Evolutionary conservation across 64 coral and sea anemone genomes (phyloP), one percentile per base, ranked within the genome.

Genomic region (Hydrozoanthus tunicans): DNA sequence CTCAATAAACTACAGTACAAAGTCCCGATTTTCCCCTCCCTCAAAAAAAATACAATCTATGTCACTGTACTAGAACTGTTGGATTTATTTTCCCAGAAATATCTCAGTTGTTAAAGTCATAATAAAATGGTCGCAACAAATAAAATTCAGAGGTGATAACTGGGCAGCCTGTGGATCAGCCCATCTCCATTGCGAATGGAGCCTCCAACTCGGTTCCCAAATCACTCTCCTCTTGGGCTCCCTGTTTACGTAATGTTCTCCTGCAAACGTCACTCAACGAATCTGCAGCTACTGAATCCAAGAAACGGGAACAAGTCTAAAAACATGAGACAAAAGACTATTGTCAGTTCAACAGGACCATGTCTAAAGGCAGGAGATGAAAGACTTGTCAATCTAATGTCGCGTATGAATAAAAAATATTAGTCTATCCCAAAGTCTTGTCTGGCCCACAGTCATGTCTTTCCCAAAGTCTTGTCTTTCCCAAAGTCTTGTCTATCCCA

Each of bases 241-340:
- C 95, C 70, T 91, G 90, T 70, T 91, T 89, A 20, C 92, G 92
- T 69, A 96, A 79, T 53, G 95, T 89, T 89, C 79, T 88, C 24
- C 92, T 93, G 14, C 92, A 91, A 4, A 96, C 62, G 56, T 96
- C 95, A 15, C 89, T 91, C 20, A 96, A 79, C 58, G 76, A 77
- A 23, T 96, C 95, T 3, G 95, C 89, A 3, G 81, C 88, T 17
- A 59, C 86, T 53, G 78, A 86, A 76, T 96, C 95, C 78, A 96
- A 72, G 26, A 96, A 89, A 77, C 90, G 82, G 52, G 64, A 80
- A 53, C 95, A 93, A 5, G 89, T 52, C 95, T 96, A 62, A 43
- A 43, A 0, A 43, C 32, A 43, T 20, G 32, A 43, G 32, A 43
- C 32, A 43, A 43, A 43, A 43, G 26, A 51, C 25, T 6, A 32